These are phyloP conservation scores for Clarias platycephalus DNA, from an alignment of 2,797 vertebrate genomes.

Conservation along the genomic window DNA sequence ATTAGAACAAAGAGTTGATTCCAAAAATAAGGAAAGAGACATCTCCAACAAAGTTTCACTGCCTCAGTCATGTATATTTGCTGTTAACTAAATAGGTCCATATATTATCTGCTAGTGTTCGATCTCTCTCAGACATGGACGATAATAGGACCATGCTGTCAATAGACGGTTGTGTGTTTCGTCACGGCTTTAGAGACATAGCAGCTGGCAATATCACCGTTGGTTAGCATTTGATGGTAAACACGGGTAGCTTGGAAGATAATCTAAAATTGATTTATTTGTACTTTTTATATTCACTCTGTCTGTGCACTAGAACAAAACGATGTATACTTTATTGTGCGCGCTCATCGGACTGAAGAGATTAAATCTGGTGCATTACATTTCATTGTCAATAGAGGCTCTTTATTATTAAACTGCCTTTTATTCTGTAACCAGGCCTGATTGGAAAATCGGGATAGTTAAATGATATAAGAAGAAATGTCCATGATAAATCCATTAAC, in stretches of 20 bases:
- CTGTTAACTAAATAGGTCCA: neutral
- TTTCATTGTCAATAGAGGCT: neutral
- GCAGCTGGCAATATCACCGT: neutral
- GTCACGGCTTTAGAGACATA: neutral
- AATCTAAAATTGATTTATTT: neutral
- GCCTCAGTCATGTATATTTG: neutral
- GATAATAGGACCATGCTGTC: neutral
- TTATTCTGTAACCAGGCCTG: constrained; percentile 20
- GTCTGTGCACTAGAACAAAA: neutral
- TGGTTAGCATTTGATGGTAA: neutral
- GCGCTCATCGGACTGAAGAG: neutral
- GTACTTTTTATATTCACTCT: neutral
- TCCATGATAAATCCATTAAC: constrained; percentile 19
- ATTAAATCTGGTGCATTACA: constrained; percentile 1
- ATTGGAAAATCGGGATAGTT: constrained; percentile 13
- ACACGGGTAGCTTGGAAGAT: neutral
- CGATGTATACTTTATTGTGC: neutral
- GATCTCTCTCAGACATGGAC: neutral
- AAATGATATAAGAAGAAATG: constrained; percentile 18
- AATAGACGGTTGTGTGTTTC: neutral
- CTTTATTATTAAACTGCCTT: constrained; percentile 21
- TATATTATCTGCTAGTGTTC: too few species aligned
- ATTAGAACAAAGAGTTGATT: neutral
- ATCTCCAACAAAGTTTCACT: neutral
- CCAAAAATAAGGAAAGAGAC: neutral